Evolutionary conservation across 2,113 vertebrate species (phyloP).

Genomic region (Jaculus jaculus): DNA sequence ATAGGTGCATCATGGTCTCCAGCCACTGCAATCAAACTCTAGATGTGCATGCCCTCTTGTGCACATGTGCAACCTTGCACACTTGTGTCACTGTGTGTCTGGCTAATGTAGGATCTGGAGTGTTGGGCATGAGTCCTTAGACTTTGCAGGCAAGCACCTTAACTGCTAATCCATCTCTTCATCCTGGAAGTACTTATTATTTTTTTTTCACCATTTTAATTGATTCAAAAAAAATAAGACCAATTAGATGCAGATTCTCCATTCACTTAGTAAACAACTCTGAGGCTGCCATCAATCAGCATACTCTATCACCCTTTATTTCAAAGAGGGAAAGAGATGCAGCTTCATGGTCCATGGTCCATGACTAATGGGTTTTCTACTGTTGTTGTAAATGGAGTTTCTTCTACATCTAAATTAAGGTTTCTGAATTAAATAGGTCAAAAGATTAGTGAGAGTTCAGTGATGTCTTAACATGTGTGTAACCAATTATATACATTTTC

Average conservation of each 20-base stretch:
- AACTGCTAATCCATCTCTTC: too few relatives aligned
- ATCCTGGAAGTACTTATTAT: too few relatives aligned
- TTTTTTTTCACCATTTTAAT: conserved; percentile 75
- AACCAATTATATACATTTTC: conserved; percentile 37
- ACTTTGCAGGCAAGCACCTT: too few relatives aligned
- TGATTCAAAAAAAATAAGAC: conserved; percentile 70
- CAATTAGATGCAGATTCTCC: conserved; percentile 77
- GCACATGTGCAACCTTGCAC: too few relatives aligned
- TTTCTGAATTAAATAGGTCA: conserved; percentile 77
- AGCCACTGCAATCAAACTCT: too few relatives aligned
- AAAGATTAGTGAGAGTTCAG: conserved; percentile 73
- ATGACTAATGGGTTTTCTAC: conserved; percentile 62
- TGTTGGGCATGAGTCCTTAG: too few relatives aligned
- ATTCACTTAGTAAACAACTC: conserved; percentile 73
- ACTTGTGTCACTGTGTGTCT: too few relatives aligned
- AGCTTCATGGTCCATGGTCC: conserved; percentile 61
- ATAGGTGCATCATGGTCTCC: too few relatives aligned
- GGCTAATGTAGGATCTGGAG: too few relatives aligned
- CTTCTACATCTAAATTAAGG: conserved; percentile 47
- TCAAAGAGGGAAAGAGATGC: conserved; percentile 64
- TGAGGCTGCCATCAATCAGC: conserved; percentile 74
- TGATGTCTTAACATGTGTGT: conserved; percentile 52
- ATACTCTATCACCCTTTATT: conserved; percentile 56
- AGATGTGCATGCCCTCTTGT: too few relatives aligned
- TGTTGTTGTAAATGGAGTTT: conserved; percentile 57